Base-by-base conservation (phyloP, 2,797 vertebrate genomes). In the Fistularia tabacaria region DNA sequence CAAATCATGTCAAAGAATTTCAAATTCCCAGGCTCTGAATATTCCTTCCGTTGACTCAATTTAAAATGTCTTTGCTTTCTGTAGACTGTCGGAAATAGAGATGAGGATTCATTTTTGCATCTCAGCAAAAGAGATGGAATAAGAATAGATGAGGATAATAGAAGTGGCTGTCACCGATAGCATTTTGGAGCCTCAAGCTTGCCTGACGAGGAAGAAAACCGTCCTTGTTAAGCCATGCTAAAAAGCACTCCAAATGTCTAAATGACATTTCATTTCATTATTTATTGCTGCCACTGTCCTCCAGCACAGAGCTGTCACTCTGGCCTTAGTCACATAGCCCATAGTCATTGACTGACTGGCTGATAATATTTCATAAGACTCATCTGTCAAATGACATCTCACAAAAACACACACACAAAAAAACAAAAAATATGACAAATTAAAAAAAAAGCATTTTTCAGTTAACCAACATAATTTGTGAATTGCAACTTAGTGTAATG, bases 251-350 rank as follows among this genome's bases (percentile, higher is more conserved):
- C 50, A 73, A 73, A 71, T 9, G 10, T 74, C 53, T 56, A 58
- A 74, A 61, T 78, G 76, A 76, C 71, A 76, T 53, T 54, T 69
- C 36, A 41, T 49, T 65, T 76, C 64, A 80, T 86, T 80, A 80
- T 77, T 77, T 72, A 73, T 52, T 14, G 15, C 56, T 39, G 71
- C 64, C 59, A 15, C 36, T 36, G 39, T 82, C 83, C 76, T 79
- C 57, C 65, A 73, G 58, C 72, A 45, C 58, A 13, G 58, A 79
- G 75, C 77, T 77, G 77, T 73, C 79, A 73, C 57, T 62, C 43
- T 13, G 58, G 56, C 61, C 74, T 36, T 41, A 25, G 25, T 25
- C 25, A 25, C 25, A 25, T 25, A 25, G 9, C 42, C 46, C 51
- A 66, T 60, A 73, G 44, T 49, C 64, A 64, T 57, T 45, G 54